Percentiles rank a stretch among this genome's conserved stretches.
Conservation (phyloP, 2,797 vertebrate species). For the Fratercula arctica region DNA sequence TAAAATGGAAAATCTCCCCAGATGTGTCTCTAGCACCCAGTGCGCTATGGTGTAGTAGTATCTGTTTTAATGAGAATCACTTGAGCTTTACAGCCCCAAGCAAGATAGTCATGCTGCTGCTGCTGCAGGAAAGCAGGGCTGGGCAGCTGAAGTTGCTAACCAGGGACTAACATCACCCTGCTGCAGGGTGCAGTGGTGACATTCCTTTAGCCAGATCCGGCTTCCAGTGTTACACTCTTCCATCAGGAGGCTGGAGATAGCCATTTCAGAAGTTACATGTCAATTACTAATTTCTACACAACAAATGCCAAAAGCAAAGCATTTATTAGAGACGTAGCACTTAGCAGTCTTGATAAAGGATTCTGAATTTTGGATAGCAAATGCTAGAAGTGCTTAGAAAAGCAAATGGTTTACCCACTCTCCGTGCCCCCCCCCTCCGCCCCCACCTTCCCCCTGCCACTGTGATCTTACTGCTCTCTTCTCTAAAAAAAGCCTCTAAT, state of each 20-base stretch:
- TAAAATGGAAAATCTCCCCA: neutral
- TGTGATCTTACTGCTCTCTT: neutral
- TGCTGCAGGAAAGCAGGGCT: neutral
- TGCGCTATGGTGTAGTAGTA: neutral
- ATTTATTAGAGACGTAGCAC: neutral
- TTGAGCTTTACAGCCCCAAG: neutral
- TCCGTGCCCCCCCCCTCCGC: accelerated
- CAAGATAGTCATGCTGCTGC: neutral
- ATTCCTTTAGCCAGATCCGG: neutral
- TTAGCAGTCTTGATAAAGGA: neutral
- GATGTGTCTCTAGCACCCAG: accelerated
- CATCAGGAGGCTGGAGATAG: neutral
- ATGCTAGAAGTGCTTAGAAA: neutral
- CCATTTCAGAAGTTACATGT: neutral
- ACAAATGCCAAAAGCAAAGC: neutral
- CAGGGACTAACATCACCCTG: neutral
- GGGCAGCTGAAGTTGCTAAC: neutral
- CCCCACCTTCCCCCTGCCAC: neutral
- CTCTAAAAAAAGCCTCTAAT: neutral
- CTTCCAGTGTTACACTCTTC: neutral
- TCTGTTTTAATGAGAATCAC: neutral
- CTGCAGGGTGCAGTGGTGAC: neutral
- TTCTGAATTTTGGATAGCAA: neutral
- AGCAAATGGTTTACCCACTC: neutral
- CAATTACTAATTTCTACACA: neutral